A percentile compares a stretch with the other conserved stretches of the same genome.
Evolutionary conservation across 2,113 vertebrate species (phyloP).

Genomic region (Halcyon malimbica): DNA sequence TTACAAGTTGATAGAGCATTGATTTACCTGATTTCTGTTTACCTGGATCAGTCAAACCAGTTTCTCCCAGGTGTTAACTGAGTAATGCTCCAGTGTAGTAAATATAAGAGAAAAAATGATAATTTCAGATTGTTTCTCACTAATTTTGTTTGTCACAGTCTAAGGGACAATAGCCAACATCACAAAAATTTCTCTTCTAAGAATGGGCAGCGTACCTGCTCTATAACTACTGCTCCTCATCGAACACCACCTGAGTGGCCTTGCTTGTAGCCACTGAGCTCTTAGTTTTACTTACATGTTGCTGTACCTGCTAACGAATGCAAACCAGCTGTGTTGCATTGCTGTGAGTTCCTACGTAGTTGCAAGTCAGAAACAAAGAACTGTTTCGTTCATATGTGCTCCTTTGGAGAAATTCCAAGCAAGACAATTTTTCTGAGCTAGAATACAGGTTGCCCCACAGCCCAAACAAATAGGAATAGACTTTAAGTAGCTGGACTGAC

Average conservation of each 20-base stretch:
- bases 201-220: neutral
- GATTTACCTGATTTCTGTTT: neutral
- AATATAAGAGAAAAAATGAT: neutral
- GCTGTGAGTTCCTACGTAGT: neutral
- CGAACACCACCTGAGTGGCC: neutral
- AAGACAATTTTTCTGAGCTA: neutral
- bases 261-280: neutral
- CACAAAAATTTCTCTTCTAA: neutral
- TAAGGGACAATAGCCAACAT: neutral
- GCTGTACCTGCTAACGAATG: neutral
- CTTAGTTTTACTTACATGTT: neutral
- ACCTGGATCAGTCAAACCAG: neutral
- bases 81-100: neutral
- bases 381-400: neutral
- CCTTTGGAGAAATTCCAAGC: neutral
- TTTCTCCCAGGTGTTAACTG: neutral
- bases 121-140: neutral
- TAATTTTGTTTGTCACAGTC: neutral
- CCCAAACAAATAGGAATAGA: neutral
- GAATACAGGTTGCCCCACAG: neutral
- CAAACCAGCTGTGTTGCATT: neutral
- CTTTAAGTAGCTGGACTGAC: neutral
- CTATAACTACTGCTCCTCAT: neutral
- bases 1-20: neutral
- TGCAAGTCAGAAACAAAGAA: neutral